Base-by-base conservation (phyloP, 2,888 invertebrate genomes). In the Trissonchulus latispiculum region DNA sequence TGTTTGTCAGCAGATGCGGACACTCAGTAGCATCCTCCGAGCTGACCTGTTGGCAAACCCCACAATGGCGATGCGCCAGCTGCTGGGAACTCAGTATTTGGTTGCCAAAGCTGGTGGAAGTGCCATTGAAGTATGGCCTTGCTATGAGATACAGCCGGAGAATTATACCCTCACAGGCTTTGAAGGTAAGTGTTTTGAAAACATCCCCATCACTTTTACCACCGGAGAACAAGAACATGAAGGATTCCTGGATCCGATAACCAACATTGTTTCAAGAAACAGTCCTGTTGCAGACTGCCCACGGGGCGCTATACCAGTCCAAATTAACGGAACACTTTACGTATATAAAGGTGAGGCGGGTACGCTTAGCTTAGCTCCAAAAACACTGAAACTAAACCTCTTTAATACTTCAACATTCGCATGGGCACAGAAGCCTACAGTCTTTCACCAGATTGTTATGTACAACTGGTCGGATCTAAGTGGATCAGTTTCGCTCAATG, bases 381-480 rank as follows among this genome's bases (percentile, higher is more conserved):
- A 64, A 64, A 64, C 35, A n/a, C 8, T 8, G 35, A 64, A 29
- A 18, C 28, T 64, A 28, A 29, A 15, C 15, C 35, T 33, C 8
- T 33, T 64, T 18, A 64, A 64, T 64, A 23, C 8, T 23, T 8
- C 23, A 48, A 8, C 48, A 15, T 23, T 23, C 23, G 8, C 8
- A 48, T 48, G 48, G 48, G 23, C 23, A 8, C 35, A 32, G 66
- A 28, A 29, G 35, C 31, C 66, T n/a, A 64, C 66, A 33, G 28
- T 64, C 31, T 64, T 64, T n/a, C 66, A 64, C n/a, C 66, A 64
- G 28, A 64, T 64, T 64, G 28, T 64, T 18, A 64, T 64, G 66
- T 64, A 64, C n/a, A 64, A 64, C n/a, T 64, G 66, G 66, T 15
- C 66, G 18, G 66, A 64, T n/a, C 35, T 64, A 15, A 8, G 28